Base-by-base conservation (phyloP, 92 coral and sea anemone genomes). In the Palythoa heliodiscus region DNA sequence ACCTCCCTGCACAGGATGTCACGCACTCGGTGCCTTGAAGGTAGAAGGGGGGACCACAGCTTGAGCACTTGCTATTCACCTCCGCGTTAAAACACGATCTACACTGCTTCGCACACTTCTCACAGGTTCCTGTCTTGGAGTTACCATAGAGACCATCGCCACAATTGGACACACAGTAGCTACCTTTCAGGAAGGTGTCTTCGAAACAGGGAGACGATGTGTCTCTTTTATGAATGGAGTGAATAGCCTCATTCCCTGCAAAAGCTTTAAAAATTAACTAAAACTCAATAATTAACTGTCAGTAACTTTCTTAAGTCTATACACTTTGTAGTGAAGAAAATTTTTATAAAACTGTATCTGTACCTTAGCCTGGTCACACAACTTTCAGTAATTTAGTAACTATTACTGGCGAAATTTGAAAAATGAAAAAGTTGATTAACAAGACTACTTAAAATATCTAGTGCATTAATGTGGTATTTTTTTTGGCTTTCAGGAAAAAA, bases 141-240 rank as follows among this genome's bases (percentile, higher is more conserved):
- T 93, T 89, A 15, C 98, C 98, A 84, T 86, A 93, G 78, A 68
- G 71, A 47, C 95, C 98, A 39, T 89, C 86, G 16, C 93, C 95
- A 76, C 98, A 93, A 1, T 54, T 47, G 19, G 79, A 39, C 38
- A 93, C 92, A 48, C 98, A 93, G 87, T 86, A 83, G 1, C 9
- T 15, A 39, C 77, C 88, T 87, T 90, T 93, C 47, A 78, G 14
- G 77, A 89, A 93, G 16, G 87, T 87, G n/a, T 86, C 91, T 52
- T 70, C 22, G n/a, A 77, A 82, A 61, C 98, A 91, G 25, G 43
- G 53, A 15, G 87, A 57, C 9, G 22, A 2, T 16, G 52, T 24
- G n/a, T 70, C 75, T 43, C 88, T 60, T 23, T 75, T 24, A 15
- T 61, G 83, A 37, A 78, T n/a, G 2, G 55, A n/a, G 15, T 78